Percentiles rank a stretch among this genome's conserved stretches.
These are phyloP conservation scores for Apamea anceps DNA, from an alignment of 2,888 invertebrate species.

Conservation along the genomic window DNA sequence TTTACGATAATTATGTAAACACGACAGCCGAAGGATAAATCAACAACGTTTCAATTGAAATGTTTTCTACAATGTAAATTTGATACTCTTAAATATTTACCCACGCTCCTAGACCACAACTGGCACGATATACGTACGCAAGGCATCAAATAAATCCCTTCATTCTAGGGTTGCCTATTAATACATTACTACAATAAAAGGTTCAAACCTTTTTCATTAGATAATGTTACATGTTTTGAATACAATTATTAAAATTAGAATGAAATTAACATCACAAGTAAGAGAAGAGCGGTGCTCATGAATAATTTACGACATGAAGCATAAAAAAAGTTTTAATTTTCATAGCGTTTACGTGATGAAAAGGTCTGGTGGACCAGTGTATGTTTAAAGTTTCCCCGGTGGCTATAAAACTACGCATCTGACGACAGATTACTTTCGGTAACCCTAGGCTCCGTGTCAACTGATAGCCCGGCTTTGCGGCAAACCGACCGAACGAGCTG, in stretches of 20 bases:
- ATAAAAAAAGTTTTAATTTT: slow-evolving; percentile 73
- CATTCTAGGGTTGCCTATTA: slow-evolving; percentile 53
- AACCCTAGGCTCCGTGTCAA: slow-evolving; percentile 78
- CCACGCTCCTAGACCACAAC: slow-evolving; percentile 68
- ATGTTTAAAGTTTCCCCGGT: slow-evolving; percentile 55
- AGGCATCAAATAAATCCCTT: slow-evolving; percentile 60
- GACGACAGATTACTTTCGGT: slow-evolving; percentile 63
- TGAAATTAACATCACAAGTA: slow-evolving; percentile 80
- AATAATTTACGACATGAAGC: slow-evolving; percentile 75
- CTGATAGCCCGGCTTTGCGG: slow-evolving; percentile 84
- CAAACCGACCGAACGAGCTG: slow-evolving; percentile 82
- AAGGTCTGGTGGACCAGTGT: slow-evolving; percentile 53
- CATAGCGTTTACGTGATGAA: slow-evolving; percentile 67
- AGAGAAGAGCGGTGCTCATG: slow-evolving; percentile 71
- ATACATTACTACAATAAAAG: slow-evolving; percentile 33
- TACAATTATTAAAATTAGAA: slow-evolving; percentile 81
- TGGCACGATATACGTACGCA: slow-evolving; percentile 46
- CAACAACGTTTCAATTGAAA: slow-evolving; percentile 68
- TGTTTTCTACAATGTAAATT: slow-evolving; percentile 66
- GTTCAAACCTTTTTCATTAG: slow-evolving; percentile 65
- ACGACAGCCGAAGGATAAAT: slow-evolving; percentile 57
- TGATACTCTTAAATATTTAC: slow-evolving; percentile 73
- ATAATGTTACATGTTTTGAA: slow-evolving; percentile 78
- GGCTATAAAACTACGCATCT: slow-evolving; percentile 57
- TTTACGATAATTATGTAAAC: slow-evolving; percentile 65